Conservation (phyloP, 35 echinoderm and acorn worm species). For the Heliocidaris tuberculata region DNA sequence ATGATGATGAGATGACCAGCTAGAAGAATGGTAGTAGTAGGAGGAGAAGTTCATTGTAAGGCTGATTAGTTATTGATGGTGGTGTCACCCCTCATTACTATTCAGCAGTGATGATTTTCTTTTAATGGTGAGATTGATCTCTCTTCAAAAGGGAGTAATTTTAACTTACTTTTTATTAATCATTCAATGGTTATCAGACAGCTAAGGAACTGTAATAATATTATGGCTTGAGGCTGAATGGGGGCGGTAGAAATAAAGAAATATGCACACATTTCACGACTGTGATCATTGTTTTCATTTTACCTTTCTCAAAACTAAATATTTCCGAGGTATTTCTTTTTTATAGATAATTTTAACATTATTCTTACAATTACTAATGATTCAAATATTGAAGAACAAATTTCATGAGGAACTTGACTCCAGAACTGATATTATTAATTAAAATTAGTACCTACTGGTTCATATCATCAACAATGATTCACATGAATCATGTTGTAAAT, state of each 20-base stretch:
- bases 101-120: not conserved
- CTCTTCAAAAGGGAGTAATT: not conserved
- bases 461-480: too few species aligned
- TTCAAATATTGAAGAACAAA: too few species aligned
- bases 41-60: not conserved
- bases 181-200: not conserved
- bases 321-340: too few species aligned
- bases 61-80: not conserved
- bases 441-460: too few species aligned
- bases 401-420: too few species aligned
- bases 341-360: too few species aligned
- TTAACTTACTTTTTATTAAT: not conserved
- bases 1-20: slow-evolving; percentile 2
- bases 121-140: not conserved
- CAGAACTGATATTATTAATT: too few species aligned
- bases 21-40: not conserved
- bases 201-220: not conserved
- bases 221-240: not conserved
- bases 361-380: too few species aligned
- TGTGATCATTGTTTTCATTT: not conserved
- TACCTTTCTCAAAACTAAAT: not conserved
- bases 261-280: not conserved
- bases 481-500: too few species aligned
- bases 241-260: not conserved
- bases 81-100: not conserved